These are phyloP conservation scores for Caranx melampygus DNA, from an alignment of 2,113 vertebrate genomes.

Conservation along the genomic window DNA sequence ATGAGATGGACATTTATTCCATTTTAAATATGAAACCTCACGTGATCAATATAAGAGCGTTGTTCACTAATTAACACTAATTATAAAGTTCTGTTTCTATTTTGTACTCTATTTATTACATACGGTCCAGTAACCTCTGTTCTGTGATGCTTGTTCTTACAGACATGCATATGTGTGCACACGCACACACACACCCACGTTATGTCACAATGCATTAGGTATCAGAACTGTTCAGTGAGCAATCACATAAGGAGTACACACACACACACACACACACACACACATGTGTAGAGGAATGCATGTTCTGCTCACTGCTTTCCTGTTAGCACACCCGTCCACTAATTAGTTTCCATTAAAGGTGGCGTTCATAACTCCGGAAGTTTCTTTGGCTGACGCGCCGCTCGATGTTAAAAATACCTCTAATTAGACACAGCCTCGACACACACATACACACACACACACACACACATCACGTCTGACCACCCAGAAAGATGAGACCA, in stretches of 20 bases:
- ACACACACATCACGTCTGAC: slow-evolving; percentile 47
- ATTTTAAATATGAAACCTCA: not conserved
- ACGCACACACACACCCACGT: not conserved
- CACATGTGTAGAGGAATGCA: slow-evolving; percentile 22
- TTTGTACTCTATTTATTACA: not conserved
- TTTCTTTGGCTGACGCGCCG: slow-evolving; percentile 62
- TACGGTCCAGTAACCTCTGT: slow-evolving; percentile 4
- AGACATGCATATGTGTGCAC: slow-evolving; percentile 15
- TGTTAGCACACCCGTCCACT: slow-evolving; percentile 69
- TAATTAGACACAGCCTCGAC: slow-evolving; percentile 74
- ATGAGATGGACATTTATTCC: not conserved
- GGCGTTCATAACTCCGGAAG: slow-evolving; percentile 72
- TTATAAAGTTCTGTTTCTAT: not conserved
- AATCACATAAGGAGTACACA: slow-evolving; percentile 44
- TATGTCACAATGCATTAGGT: slow-evolving; percentile 69
- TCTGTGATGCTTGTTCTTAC: not conserved
- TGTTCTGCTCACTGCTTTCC: slow-evolving; percentile 68
- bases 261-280: slow-evolving; percentile 26
- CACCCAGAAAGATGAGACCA: slow-evolving; percentile 63
- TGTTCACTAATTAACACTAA: not conserved
- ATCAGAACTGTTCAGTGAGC: slow-evolving; percentile 59
- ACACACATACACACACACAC: slow-evolving; percentile 6
- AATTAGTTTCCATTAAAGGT: slow-evolving; percentile 83
- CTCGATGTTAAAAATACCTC: slow-evolving; percentile 74
- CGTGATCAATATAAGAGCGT: not conserved